A percentile compares a stretch with the other conserved stretches of the same genome.
Conservation (phyloP, 2,888 invertebrate species). For the Pinctada fucata region DNA sequence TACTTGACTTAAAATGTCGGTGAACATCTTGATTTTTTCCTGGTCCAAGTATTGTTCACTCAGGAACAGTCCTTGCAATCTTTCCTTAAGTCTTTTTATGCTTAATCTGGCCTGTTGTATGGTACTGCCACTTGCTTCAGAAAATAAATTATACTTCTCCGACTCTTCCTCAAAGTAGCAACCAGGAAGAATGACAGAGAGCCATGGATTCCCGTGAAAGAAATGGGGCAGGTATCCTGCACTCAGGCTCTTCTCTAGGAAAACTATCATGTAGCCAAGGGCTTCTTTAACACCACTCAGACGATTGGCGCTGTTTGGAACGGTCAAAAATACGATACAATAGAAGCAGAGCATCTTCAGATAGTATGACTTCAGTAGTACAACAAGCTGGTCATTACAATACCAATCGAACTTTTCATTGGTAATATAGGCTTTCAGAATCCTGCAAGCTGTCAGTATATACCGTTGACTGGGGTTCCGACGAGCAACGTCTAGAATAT, state of each 20-base stretch:
- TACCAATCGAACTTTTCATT: background rate
- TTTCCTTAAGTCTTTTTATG: too few species aligned
- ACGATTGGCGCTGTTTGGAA: background rate
- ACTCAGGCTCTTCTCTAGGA: constrained; percentile 11
- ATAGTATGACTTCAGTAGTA: constrained; percentile 45
- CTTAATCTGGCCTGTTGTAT: too few species aligned
- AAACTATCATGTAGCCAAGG: constrained; percentile 17
- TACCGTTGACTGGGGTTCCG: constrained; percentile 34
- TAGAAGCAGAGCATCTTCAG: constrained; percentile 50
- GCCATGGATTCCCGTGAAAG: constrained; percentile 26
- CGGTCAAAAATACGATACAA: constrained; percentile 25
- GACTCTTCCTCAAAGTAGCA: constrained; percentile 12
- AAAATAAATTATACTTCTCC: constrained; percentile 19
- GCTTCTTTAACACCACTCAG: constrained; percentile 29
- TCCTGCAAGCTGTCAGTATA: constrained; percentile 50
- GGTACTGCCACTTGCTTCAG: background rate
- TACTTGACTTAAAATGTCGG: too few species aligned
- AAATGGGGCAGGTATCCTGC: constrained; percentile 22
- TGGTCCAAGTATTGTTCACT: too few species aligned
- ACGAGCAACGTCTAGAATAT: constrained; percentile 47
- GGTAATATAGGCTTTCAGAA: constrained; percentile 40
- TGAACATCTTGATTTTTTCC: too few species aligned
- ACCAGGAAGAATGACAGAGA: constrained; percentile 7
- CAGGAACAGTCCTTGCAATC: too few species aligned
- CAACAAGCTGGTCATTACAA: constrained; percentile 31